Evolutionary conservation across 2,888 invertebrate species (phyloP).

Genomic region (Buathra laborator): DNA sequence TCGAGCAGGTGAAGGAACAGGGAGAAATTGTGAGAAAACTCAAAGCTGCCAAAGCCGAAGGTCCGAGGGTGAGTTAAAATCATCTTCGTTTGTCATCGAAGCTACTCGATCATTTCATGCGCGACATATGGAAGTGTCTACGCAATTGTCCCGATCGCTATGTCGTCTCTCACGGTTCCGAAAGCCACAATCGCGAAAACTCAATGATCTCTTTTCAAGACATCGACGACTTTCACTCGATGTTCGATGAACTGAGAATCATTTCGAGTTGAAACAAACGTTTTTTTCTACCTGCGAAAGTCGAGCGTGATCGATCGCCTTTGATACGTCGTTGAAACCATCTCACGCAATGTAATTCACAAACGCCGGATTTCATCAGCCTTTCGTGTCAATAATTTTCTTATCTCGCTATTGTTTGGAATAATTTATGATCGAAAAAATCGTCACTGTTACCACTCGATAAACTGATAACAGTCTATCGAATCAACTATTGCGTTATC

Average conservation of each 20-base stretch:
- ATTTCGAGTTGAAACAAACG: not conserved
- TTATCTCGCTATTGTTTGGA: conserved; percentile 2
- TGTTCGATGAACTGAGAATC: not conserved
- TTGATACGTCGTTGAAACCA: not conserved
- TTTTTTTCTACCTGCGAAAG: conserved; percentile 1
- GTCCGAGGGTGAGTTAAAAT: conserved; percentile 89
- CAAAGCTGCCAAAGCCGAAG: conserved; percentile 92
- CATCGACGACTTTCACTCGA: conserved; percentile 15
- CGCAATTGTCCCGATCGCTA: not conserved
- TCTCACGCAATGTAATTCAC: not conserved
- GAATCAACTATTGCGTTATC: not conserved
- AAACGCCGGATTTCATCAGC: conserved; percentile 16
- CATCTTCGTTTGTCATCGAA: not conserved
- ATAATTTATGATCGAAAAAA: not conserved
- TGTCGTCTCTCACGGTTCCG: conserved; percentile 13
- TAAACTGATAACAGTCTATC: conserved; percentile 1
- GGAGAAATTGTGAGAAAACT: conserved; percentile 93
- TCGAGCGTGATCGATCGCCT: not conserved
- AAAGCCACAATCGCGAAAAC: conserved; percentile 1
- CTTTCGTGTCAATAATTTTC: not conserved
- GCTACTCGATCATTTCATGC: not conserved
- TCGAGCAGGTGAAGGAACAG: conserved; percentile 89
- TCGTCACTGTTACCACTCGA: not conserved
- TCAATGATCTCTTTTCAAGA: not conserved
- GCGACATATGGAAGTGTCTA: conserved; percentile 49